Evolutionary conservation across 2,888 invertebrate species (phyloP).

Genomic region (Mylabris sibirica): DNA sequence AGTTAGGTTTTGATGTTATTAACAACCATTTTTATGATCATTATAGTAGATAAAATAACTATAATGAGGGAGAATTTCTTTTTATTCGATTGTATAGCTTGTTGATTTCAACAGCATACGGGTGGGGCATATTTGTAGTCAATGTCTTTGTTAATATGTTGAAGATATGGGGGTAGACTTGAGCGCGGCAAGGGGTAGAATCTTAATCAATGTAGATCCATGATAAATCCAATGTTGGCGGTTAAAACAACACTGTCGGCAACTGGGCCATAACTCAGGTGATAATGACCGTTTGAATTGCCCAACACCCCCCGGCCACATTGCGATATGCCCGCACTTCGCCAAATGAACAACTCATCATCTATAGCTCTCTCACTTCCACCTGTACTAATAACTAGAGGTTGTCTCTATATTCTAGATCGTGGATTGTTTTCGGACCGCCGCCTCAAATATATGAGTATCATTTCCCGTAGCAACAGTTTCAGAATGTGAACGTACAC

Average conservation of each 20-base stretch:
- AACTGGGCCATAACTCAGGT: slow-evolving; percentile 61
- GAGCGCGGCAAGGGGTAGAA: slow-evolving; percentile 10
- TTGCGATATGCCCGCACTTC: slow-evolving; percentile 60
- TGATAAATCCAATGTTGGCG: slow-evolving; percentile 56
- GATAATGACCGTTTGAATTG: slow-evolving; percentile 61
- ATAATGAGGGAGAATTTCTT: not conserved
- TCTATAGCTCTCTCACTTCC: slow-evolving; percentile 51
- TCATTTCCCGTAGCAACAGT: slow-evolving; percentile 52
- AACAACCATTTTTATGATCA: slow-evolving; percentile 1
- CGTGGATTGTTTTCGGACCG: slow-evolving; percentile 59
- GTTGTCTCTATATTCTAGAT: slow-evolving; percentile 49
- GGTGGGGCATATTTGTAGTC: not conserved
- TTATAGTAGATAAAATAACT: not conserved
- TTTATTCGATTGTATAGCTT: not conserved
- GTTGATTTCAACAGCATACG: not conserved
- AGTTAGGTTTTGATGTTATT: not conserved
- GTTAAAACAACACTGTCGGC: slow-evolving; percentile 61
- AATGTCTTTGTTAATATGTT: not conserved
- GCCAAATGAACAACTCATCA: slow-evolving; percentile 60
- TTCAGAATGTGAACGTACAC: slow-evolving; percentile 50
- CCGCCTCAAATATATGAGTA: slow-evolving; percentile 54
- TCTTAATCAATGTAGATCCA: slow-evolving; percentile 57
- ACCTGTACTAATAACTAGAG: slow-evolving; percentile 39
- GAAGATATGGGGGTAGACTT: too few species aligned
- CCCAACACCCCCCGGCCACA: slow-evolving; percentile 57